These are phyloP conservation scores for Falco punctatus DNA, from an alignment of 2,113 vertebrate genomes.

Conservation along the genomic window DNA sequence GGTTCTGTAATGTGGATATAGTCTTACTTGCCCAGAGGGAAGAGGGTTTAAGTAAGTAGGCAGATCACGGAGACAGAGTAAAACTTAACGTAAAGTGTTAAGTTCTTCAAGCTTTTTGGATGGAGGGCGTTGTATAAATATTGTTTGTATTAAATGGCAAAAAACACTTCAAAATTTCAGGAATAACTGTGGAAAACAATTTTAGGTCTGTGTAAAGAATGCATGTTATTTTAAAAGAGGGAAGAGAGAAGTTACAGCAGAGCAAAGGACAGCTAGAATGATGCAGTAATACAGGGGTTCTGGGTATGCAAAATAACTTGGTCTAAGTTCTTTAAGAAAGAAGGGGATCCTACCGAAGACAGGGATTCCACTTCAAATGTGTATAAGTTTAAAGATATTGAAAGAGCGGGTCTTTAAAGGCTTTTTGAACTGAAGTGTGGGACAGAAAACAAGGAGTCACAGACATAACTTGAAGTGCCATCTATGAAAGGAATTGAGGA, in stretches of 20 bases:
- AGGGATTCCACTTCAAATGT: not conserved
- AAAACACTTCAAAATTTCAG: conserved; percentile 39
- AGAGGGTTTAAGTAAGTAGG: conserved; percentile 13
- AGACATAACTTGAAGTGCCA: not conserved
- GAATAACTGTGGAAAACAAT: conserved; percentile 46
- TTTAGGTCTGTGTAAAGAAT: not conserved
- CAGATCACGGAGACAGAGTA: not conserved
- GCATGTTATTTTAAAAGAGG: conserved; percentile 30
- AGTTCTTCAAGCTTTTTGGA: conserved; percentile 32
- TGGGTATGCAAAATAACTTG: not conserved
- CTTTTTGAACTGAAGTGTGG: not conserved
- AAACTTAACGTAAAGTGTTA: not conserved
- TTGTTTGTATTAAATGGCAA: conserved; percentile 25
- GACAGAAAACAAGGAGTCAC: not conserved
- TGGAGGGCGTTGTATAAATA: not conserved
- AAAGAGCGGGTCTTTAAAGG: not conserved
- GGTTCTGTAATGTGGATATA: not conserved
- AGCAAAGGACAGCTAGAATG: not conserved
- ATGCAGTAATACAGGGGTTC: not conserved
- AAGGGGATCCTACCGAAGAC: not conserved
- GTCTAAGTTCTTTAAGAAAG: not conserved
- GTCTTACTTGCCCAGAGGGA: conserved; percentile 9
- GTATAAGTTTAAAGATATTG: not conserved
- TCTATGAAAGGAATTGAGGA: not conserved
- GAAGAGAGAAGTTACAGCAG: conserved; percentile 13